phyloP scores from a whole-genome alignment of 2,888 invertebrate genomes.

The Copidosoma aretas region DNA sequence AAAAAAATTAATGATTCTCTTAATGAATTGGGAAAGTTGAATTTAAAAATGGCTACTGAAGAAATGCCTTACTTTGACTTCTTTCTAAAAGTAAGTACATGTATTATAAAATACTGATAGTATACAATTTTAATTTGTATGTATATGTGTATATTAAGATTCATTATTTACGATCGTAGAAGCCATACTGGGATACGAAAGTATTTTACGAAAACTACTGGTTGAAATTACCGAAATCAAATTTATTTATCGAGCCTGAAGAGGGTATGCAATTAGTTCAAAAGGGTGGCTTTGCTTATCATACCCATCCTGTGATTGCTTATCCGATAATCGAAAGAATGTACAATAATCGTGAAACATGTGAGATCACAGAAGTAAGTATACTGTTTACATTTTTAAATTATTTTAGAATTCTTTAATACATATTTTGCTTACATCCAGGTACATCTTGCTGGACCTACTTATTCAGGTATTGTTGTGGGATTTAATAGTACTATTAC shows the following conservation, averaged over 20 bases:
- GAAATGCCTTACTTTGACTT: slow-evolving; percentile 49
- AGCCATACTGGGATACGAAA: slow-evolving; percentile 48
- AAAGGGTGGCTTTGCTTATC: slow-evolving; percentile 53
- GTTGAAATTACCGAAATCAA: slow-evolving; percentile 46
- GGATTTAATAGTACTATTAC: slow-evolving; percentile 13
- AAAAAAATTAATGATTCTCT: slow-evolving; percentile 57
- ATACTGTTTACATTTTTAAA: no score
- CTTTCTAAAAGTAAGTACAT: slow-evolving; percentile 34
- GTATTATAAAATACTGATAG: no score
- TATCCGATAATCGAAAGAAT: slow-evolving; percentile 52
- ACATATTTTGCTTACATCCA: background rate
- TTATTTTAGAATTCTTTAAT: background rate
- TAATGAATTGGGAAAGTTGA: slow-evolving; percentile 48
- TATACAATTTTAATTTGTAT: background rate
- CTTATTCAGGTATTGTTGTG: background rate
- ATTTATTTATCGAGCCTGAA: slow-evolving; percentile 48
- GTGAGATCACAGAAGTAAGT: slow-evolving; percentile 45
- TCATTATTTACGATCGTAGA: background rate
- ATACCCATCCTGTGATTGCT: slow-evolving; percentile 51
- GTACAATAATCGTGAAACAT: slow-evolving; percentile 51
- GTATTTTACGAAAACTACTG: slow-evolving; percentile 43
- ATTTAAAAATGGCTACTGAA: slow-evolving; percentile 51
- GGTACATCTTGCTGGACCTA: background rate
- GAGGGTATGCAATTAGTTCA: slow-evolving; percentile 50
- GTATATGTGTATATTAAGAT: background rate